Conservation (phyloP, 2,888 invertebrate species). For the Ephialtes manifestator region DNA sequence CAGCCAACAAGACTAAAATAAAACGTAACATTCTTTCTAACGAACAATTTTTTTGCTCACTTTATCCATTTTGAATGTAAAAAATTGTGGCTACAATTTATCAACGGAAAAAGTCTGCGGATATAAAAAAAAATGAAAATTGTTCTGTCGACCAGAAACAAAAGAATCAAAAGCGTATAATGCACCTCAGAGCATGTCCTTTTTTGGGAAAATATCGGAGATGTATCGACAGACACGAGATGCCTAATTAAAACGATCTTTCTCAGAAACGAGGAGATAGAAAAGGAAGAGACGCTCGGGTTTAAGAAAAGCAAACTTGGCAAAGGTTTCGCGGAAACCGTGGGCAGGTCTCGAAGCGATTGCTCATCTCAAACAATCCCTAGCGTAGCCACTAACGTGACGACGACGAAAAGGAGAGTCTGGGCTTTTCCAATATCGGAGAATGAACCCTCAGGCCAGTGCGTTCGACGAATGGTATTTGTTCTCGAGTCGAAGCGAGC, state of each 20-base stretch:
- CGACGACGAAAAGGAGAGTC: slow-evolving; percentile 18
- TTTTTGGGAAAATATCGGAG: slow-evolving; percentile 10
- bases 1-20: background rate
- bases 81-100: background rate
- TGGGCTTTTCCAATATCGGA: slow-evolving; percentile 55
- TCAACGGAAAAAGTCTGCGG: background rate
- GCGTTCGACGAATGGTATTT: slow-evolving; percentile 4
- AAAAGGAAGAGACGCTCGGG: slow-evolving; percentile 21
- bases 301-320: slow-evolving; percentile 60
- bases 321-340: slow-evolving; percentile 52
- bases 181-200: background rate
- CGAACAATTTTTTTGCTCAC: background rate
- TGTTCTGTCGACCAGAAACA: background rate
- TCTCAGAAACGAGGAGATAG: slow-evolving; percentile 43
- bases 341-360: slow-evolving; percentile 51
- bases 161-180: background rate
- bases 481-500: slow-evolving; percentile 26
- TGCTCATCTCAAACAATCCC: slow-evolving; percentile 66
- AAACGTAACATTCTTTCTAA: background rate
- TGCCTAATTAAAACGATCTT: slow-evolving; percentile 20
- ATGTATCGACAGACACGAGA: background rate
- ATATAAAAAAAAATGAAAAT: background rate
- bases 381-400: slow-evolving; percentile 28
- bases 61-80: background rate
- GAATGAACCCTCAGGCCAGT: slow-evolving; percentile 14